phyloP scores from a whole-genome alignment of 2,797 vertebrate genomes.

The Ctenosaura bakeri region DNA sequence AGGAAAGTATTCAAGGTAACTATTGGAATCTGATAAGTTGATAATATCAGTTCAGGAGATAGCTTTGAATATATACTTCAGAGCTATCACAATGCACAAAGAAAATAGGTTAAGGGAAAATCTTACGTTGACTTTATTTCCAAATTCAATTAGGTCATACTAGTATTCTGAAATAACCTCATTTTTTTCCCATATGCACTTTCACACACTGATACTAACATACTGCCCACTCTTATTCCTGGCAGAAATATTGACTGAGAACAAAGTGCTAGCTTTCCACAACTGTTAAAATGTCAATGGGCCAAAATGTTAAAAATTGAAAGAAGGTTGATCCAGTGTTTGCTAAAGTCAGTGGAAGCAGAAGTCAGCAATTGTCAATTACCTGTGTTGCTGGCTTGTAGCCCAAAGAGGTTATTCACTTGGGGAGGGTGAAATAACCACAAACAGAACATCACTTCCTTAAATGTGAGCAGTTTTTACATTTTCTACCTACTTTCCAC shows the following conservation, averaged over 20 bases:
- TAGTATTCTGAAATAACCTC: not conserved
- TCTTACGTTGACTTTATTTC: not conserved
- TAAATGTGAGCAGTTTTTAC: not conserved
- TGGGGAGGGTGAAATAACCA: not conserved
- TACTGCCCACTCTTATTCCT: not conserved
- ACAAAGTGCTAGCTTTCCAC: not conserved
- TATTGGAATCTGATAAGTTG: constrained; percentile 31
- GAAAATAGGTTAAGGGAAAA: not conserved
- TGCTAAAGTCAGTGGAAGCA: not conserved
- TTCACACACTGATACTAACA: not conserved
- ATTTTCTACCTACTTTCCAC: not conserved
- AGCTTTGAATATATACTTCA: not conserved
- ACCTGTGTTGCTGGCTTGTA: not conserved
- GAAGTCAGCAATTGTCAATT: not conserved
- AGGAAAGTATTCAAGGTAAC: constrained; percentile 27
- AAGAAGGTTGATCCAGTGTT: not conserved
- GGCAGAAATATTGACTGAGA: not conserved
- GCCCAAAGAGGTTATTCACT: not conserved
- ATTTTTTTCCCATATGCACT: not conserved
- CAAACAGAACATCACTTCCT: not conserved
- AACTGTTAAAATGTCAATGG: not conserved
- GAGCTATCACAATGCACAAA: not conserved
- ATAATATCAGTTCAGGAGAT: not conserved
- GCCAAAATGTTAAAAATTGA: not conserved
- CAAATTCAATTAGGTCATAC: not conserved